phyloP scores from a whole-genome alignment of 2,888 invertebrate genomes.

The Lapara coniferarum region DNA sequence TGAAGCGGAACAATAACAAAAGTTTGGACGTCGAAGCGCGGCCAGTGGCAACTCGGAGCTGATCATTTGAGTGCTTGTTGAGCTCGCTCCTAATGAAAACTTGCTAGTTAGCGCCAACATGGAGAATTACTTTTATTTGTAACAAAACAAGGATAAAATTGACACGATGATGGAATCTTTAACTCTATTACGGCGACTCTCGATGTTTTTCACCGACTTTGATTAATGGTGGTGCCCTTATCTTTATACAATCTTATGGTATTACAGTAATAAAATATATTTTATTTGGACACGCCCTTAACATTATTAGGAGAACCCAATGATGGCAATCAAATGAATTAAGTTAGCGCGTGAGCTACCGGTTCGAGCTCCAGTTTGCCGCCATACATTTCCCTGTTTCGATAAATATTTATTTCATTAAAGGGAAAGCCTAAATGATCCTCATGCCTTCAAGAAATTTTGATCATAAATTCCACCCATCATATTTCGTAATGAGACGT shows the following conservation, averaged over 20 bases:
- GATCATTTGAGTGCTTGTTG: slow-evolving; percentile 80
- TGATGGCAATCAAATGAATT: slow-evolving; percentile 41
- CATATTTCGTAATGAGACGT: slow-evolving; percentile 34
- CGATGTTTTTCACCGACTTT: slow-evolving; percentile 31
- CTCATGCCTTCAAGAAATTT: slow-evolving; percentile 43
- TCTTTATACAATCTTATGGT: slow-evolving; percentile 20
- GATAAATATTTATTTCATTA: slow-evolving; percentile 50
- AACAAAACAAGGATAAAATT: slow-evolving; percentile 57
- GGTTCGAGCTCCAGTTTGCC: slow-evolving; percentile 36
- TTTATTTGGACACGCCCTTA: slow-evolving; percentile 29
- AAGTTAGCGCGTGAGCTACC: slow-evolving; percentile 46
- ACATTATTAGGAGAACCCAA: slow-evolving; percentile 27
- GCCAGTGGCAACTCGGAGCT: slow-evolving; percentile 68
- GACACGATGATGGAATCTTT: slow-evolving; percentile 49
- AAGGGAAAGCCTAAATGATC: slow-evolving; percentile 46
- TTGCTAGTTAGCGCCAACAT: slow-evolving; percentile 67
- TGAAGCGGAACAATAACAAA: slow-evolving; percentile 82
- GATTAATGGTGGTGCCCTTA: slow-evolving; percentile 21
- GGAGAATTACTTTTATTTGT: slow-evolving; percentile 68
- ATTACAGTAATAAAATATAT: slow-evolving; percentile 25
- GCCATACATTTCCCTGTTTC: slow-evolving; percentile 41
- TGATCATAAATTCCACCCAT: slow-evolving; percentile 42
- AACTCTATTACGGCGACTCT: slow-evolving; percentile 41
- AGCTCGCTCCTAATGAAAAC: slow-evolving; percentile 76
- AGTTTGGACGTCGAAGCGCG: slow-evolving; percentile 74